A percentile compares a stretch with the other conserved stretches of the same genome.
phyloP scores from a whole-genome alignment of 2,888 invertebrate genomes.

The Syritta pipiens region DNA sequence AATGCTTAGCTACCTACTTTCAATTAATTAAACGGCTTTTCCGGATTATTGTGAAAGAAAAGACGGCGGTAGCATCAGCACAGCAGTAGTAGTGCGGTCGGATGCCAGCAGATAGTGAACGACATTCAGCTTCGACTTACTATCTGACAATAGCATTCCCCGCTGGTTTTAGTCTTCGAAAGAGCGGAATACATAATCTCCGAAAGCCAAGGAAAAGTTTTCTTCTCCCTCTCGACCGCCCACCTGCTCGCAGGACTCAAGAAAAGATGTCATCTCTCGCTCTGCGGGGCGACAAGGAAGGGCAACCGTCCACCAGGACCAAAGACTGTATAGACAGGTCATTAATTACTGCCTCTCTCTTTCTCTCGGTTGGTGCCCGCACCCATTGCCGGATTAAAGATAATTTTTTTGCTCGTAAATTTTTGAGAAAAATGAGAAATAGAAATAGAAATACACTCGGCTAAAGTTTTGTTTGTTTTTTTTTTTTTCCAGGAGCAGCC shows the following conservation, averaged over 20 bases:
- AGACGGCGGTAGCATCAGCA: constrained; percentile 12
- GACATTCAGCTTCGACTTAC: constrained; percentile 30
- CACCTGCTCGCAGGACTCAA: constrained; percentile 31
- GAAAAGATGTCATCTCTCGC: constrained; percentile 43
- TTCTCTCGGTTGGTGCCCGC: not conserved
- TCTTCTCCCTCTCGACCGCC: not conserved
- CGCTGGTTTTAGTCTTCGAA: constrained; percentile 1
- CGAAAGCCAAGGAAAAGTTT: constrained; percentile 22
- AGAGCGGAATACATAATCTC: constrained; percentile 36
- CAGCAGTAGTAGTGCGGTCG: constrained; percentile 13
- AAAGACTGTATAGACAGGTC: constrained; percentile 53
- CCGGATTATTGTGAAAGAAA: constrained; percentile 33
- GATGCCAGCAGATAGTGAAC: constrained; percentile 32
- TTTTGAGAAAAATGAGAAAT: too few relatives aligned
- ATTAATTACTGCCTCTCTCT: constrained; percentile 52
- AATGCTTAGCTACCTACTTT: constrained; percentile 51
- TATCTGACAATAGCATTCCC: constrained; percentile 47
- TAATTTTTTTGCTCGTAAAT: not conserved
- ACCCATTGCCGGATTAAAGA: too few relatives aligned
- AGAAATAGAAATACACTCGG: too few relatives aligned
- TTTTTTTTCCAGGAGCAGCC: too few relatives aligned
- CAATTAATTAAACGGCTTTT: constrained; percentile 63
- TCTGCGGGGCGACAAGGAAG: not conserved
- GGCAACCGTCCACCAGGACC: not conserved
- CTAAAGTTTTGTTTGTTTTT: too few relatives aligned